Evolutionary conservation across 2,113 vertebrate genomes (phyloP), one percentile per base, ranked within the genome.

Genomic region (Macquaria ambigua): DNA sequence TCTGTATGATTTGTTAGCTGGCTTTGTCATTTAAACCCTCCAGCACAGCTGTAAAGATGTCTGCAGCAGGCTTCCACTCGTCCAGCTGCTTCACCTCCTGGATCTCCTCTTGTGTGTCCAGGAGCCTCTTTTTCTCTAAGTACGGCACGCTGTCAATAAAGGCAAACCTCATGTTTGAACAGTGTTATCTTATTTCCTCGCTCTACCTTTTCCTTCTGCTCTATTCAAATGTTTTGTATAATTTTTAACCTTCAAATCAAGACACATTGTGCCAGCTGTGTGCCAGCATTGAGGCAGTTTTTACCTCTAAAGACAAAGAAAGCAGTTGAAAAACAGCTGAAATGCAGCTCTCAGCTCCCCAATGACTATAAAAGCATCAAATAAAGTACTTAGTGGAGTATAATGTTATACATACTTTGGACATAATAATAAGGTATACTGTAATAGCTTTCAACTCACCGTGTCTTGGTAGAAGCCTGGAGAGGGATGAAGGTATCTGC

Each of bases 51-150:
- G 73, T 82, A 15, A 78, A 81, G 70, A 89, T 59, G 53, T 25
- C 31, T 31, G 23, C 55, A 61, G 85, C 78, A 14, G 87, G 85
- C n/a, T 8, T 86, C 89, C 87, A 91, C 6, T 53, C 21, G 12
- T 53, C 76, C 12, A 90, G 76, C 25, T 77, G 56, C 72, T 79
- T 75, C 52, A 90, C 88, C 72, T 83, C 86, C 59, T 83, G 41
- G 14, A 88, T 77, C 34, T 87, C 86, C 21, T 73, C 67, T 37
- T 87, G 69, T 66, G 50, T 72, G n/a, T 63, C 73, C 52, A 28
- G 31, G 6, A 77, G 43, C 63, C 11, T 73, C 52, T 66, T 79
- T 61, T 88, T 89, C 67, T 81, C 72, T 20, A 2, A n/a, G 58
- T 79, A 76, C 1, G 58, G 18, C 46, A 72, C 21, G 21, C 81